Percentiles rank a stretch among this genome's conserved stretches.
phyloP scores from a whole-genome alignment of 2,113 vertebrate species.

The Melanostigma gelatinosum region DNA sequence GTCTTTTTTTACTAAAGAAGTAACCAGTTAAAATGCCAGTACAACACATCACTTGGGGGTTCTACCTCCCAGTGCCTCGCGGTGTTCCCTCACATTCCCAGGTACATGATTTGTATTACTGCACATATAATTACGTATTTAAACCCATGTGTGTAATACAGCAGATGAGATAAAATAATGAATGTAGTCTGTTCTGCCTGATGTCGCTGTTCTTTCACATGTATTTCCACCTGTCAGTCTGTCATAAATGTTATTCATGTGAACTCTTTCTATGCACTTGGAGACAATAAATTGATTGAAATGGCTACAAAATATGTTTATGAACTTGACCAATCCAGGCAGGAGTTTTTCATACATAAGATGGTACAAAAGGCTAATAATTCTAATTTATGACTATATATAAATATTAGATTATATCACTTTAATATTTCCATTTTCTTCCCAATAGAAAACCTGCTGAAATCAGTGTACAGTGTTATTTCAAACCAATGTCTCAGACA shows the following conservation, averaged over 20 bases:
- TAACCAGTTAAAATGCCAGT: neutral
- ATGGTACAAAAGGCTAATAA: neutral
- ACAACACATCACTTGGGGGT: neutral
- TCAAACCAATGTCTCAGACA: too few relatives aligned
- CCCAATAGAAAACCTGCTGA: neutral
- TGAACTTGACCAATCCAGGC: neutral
- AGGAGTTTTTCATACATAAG: neutral
- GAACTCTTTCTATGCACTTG: slow-evolving; percentile 50
- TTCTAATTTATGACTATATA: neutral
- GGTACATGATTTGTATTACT: neutral
- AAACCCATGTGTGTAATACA: neutral
- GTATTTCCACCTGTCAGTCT: slow-evolving; percentile 28
- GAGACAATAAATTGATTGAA: slow-evolving; percentile 51
- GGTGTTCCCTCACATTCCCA: neutral
- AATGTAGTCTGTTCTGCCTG: slow-evolving; percentile 25
- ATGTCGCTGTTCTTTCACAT: slow-evolving; percentile 36
- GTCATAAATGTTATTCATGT: slow-evolving; percentile 41
- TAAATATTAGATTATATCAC: neutral
- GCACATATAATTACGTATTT: slow-evolving; percentile 9
- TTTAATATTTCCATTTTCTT: neutral
- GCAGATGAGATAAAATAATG: neutral
- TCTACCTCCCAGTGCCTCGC: neutral
- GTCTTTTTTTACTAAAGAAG: neutral
- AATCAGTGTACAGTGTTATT: neutral
- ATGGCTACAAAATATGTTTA: slow-evolving; percentile 6